A percentile compares a stretch with the other conserved stretches of the same genome.
Evolutionary conservation across 1,140 invertebrate species (phyloP).

Genomic region (Zaprionus lachaisei): DNA sequence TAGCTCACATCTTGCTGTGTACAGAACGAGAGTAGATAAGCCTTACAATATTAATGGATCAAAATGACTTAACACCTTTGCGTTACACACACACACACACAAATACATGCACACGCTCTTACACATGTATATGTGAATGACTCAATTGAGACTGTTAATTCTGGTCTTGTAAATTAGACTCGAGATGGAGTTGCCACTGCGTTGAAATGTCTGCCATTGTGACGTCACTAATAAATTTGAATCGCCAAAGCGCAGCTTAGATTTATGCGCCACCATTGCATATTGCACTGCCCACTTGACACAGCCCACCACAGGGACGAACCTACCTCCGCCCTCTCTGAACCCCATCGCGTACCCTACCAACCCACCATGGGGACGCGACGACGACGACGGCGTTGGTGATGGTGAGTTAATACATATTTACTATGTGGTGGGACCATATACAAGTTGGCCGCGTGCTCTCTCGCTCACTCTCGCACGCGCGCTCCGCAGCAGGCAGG

Average conservation of each 20-base stretch:
- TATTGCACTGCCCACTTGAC: slow-evolving; percentile 39
- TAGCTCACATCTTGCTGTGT: slow-evolving; percentile 28
- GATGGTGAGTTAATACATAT: slow-evolving; percentile 74
- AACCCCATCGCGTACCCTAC: slow-evolving; percentile 9
- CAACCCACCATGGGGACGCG: slow-evolving; percentile 45
- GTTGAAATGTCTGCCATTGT: slow-evolving; percentile 27
- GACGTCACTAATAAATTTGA: slow-evolving; percentile 51
- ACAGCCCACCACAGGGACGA: slow-evolving; percentile 16
- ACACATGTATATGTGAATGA: slow-evolving; percentile 30
- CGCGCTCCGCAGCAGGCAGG: slow-evolving; percentile 46
- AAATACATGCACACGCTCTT: background rate
- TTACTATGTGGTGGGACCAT: slow-evolving; percentile 47
- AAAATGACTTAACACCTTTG: slow-evolving; percentile 35
- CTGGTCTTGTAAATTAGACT: slow-evolving; percentile 32
- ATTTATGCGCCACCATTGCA: slow-evolving; percentile 52
- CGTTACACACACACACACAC: slow-evolving; percentile 3
- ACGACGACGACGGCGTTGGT: slow-evolving; percentile 10
- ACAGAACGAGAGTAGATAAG: slow-evolving; percentile 25
- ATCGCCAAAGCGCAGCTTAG: slow-evolving; percentile 47
- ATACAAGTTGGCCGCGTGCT: slow-evolving; percentile 64
- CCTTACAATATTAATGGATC: slow-evolving; percentile 33
- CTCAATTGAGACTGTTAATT: slow-evolving; percentile 45
- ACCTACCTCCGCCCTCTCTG: slow-evolving; percentile 16
- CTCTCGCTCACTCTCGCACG: slow-evolving; percentile 42
- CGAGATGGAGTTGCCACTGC: slow-evolving; percentile 37